phyloP scores from a whole-genome alignment of 2,113 vertebrate species.

The Colistium nudipinnis region DNA sequence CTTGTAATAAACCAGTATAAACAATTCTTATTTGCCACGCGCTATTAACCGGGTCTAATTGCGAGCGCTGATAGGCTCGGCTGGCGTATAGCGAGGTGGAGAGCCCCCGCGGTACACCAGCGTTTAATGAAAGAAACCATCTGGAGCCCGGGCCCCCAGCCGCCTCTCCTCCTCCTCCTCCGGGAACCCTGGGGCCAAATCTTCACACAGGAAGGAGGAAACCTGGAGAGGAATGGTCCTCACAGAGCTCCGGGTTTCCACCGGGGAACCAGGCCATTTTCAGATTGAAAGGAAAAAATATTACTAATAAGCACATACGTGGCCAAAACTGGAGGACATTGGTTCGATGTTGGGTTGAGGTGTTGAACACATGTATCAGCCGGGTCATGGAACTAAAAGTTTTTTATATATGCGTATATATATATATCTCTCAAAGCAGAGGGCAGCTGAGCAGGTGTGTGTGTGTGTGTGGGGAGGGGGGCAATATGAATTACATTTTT shows the following conservation, averaged over 20 bases:
- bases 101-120: constrained; percentile 62
- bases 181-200: constrained; percentile 61
- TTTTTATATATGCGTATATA: too few species aligned
- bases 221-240: constrained; percentile 26
- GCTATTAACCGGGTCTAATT: constrained; percentile 78
- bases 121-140: constrained; percentile 79
- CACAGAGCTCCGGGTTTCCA: constrained; percentile 2
- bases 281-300: not conserved
- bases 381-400: too few species aligned
- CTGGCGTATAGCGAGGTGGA: constrained; percentile 61
- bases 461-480: too few species aligned
- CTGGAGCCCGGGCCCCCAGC: constrained; percentile 48
- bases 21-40: constrained; percentile 79
- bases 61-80: constrained; percentile 69
- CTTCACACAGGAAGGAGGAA: constrained; percentile 36
- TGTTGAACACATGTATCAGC: too few species aligned
- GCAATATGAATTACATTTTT: too few species aligned
- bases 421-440: too few species aligned
- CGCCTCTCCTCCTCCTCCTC: constrained; percentile 24
- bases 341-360: too few species aligned
- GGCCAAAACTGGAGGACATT: too few species aligned
- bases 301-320: too few species aligned
- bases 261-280: not conserved
- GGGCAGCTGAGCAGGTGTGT: too few species aligned
- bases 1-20: constrained; percentile 81